Evolutionary conservation across 2,113 vertebrate species (phyloP), one percentile per base, ranked within the genome.

Genomic region (Sarotherodon lohbergeri): DNA sequence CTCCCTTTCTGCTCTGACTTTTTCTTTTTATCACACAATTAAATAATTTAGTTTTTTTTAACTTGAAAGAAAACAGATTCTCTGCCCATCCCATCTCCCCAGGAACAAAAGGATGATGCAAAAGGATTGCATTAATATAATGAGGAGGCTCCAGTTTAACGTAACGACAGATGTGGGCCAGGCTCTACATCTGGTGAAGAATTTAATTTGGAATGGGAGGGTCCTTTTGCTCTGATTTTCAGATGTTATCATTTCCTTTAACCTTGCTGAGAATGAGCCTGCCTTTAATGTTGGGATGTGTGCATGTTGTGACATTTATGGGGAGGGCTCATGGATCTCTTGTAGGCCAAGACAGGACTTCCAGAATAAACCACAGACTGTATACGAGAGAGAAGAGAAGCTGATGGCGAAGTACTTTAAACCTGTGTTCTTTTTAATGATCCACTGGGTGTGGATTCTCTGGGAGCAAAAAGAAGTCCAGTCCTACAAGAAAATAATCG

Each of bases 11-110:
- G 29, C 80, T 79, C 24, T 7, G 41, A 68, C 78, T 85, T 81
- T 54, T 76, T 71, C 73, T 81, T 90, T 91, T 87, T 61, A 90
- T 85, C 88, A 71, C 41, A 90, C 92, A 91, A 90, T 93, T 92
- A 89, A 94, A 91, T 76, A 59, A 91, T 92, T 95, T 91, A 92
- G 87, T 90, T 94, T 90, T 90, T 91, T 93, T 93, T 89, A 91
- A 91, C 73, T 89, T 89, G 91, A 93, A 90, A 86, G 84, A 81
- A 88, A 93, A 79, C 81, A 88, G 82, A 89, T 93, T 91, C 82
- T 61, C 16, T 61, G 55, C 39, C 76, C 71, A 54, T 36, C 59
- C 79, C 66, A 63, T 32, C 82, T 68, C 46, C 12, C 12, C 7
- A 43, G 79, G 83, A 92, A 88, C 76, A 84, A 80, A 87, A 78